A percentile compares a stretch with the other conserved stretches of the same genome.
Evolutionary conservation across 2,113 vertebrate genomes (phyloP).

Genomic region (Alosa alosa): DNA sequence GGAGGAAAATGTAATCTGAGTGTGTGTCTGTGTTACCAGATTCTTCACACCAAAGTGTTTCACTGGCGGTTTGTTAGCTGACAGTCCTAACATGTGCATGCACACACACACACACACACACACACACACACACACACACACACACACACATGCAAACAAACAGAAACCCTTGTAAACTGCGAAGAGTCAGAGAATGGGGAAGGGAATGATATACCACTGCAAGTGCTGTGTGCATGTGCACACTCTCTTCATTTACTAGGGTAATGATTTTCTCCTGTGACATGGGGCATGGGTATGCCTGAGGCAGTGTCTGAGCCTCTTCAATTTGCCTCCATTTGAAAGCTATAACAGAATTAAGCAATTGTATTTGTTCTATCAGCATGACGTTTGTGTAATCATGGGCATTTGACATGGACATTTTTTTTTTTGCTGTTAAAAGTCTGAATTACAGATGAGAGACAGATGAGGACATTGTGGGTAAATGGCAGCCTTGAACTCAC

Average conservation of each 20-base stretch:
- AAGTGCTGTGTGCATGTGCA: slow-evolving; percentile 14
- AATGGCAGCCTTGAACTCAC: not conserved
- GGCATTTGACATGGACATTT: too few species aligned
- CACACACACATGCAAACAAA: not conserved
- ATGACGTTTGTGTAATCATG: not conserved
- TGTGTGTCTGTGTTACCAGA: slow-evolving; percentile 24
- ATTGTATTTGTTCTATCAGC: not conserved
- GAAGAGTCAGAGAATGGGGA: too few species aligned
- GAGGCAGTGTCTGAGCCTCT: not conserved
- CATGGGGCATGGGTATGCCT: not conserved
- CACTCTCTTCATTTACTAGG: not conserved
- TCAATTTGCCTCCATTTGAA: not conserved
- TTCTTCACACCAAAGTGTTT: not conserved
- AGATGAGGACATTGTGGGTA: not conserved
- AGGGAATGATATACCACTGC: too few species aligned
- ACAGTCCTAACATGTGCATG: slow-evolving; percentile 19
- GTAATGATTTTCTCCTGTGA: slow-evolving; percentile 51
- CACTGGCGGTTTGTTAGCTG: slow-evolving; percentile 23
- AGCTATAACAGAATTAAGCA: not conserved
- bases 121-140: slow-evolving; percentile 21
- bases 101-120: not conserved
- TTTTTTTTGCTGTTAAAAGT: not conserved
- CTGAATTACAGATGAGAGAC: not conserved
- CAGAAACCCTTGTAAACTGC: not conserved
- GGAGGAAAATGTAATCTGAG: slow-evolving; percentile 35